Evolutionary conservation across 2,888 invertebrate species (phyloP).

Genomic region (Suillia variegata): DNA sequence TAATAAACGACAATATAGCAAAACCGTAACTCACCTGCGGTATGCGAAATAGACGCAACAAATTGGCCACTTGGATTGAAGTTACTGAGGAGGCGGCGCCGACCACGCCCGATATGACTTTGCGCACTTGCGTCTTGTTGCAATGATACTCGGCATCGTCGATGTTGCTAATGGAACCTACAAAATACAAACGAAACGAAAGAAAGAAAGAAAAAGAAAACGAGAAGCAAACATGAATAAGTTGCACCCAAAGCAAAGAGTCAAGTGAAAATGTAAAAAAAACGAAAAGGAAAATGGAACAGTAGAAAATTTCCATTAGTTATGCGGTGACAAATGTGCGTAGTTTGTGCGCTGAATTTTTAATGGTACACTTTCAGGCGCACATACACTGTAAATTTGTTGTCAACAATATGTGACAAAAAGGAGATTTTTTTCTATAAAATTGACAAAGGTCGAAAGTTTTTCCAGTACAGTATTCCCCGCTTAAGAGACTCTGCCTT

Average conservation of each 20-base stretch:
- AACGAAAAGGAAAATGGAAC: background rate
- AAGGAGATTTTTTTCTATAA: background rate
- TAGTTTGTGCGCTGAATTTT: constrained; percentile 12
- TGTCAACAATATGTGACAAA: too few species aligned
- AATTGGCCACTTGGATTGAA: constrained; percentile 93
- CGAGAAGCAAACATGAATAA: background rate
- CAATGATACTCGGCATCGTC: constrained; percentile 86
- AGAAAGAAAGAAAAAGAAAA: constrained; percentile 5
- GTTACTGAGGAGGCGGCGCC: constrained; percentile 93
- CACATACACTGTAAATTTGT: background rate
- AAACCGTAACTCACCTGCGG: constrained; percentile 66
- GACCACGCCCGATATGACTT: constrained; percentile 86
- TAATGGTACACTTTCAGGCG: background rate
- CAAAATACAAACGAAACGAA: constrained; percentile 39
- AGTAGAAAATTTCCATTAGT: background rate
- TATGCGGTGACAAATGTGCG: constrained; percentile 6
- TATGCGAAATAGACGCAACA: constrained; percentile 88
- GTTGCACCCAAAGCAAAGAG: background rate
- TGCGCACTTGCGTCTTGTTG: constrained; percentile 80
- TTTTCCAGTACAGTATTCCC: background rate
- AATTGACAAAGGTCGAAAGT: background rate
- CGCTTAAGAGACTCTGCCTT: too few species aligned
- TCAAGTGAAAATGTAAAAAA: background rate
- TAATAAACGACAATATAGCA: too few species aligned
- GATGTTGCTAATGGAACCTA: constrained; percentile 94